phyloP scores from a whole-genome alignment of 2,797 vertebrate species.

The Hafferia zeledoni region DNA sequence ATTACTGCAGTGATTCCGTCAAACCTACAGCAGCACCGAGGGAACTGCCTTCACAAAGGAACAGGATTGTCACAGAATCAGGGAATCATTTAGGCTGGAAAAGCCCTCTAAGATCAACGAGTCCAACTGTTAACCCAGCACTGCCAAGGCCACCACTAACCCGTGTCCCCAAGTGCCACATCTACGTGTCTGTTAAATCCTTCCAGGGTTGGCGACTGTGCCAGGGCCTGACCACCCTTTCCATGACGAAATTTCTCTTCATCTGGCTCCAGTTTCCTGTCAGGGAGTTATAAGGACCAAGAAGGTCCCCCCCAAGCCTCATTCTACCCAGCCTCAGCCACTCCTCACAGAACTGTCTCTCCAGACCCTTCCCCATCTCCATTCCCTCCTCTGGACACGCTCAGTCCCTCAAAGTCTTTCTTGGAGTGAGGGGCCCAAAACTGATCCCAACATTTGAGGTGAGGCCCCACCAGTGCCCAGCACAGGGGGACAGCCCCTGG shows the following conservation, averaged over 20 bases:
- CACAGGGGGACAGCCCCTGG: not conserved
- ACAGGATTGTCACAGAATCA: not conserved
- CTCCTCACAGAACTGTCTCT: not conserved
- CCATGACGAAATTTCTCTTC: not conserved
- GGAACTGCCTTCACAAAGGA: not conserved
- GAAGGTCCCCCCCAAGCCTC: not conserved
- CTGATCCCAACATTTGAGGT: not conserved
- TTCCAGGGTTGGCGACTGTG: not conserved
- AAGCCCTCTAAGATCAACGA: not conserved
- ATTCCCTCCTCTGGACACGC: not conserved
- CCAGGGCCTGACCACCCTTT: not conserved
- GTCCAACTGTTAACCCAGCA: not conserved
- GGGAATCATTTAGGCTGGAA: not conserved
- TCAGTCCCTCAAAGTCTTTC: not conserved
- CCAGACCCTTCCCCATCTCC: not conserved
- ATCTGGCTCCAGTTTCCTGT: not conserved
- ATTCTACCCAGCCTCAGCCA: not conserved
- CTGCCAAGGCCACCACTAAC: not conserved
- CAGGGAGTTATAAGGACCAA: not conserved
- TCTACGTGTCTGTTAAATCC: not conserved
- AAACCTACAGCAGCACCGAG: not conserved
- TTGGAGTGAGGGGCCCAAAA: not conserved
- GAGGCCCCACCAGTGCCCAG: too few relatives aligned
- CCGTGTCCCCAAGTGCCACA: not conserved
- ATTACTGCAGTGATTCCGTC: not conserved